phyloP scores from a whole-genome alignment of 30 jellyfish, hydroid and myxozoan species.

The Turritopsis dohrnii region DNA sequence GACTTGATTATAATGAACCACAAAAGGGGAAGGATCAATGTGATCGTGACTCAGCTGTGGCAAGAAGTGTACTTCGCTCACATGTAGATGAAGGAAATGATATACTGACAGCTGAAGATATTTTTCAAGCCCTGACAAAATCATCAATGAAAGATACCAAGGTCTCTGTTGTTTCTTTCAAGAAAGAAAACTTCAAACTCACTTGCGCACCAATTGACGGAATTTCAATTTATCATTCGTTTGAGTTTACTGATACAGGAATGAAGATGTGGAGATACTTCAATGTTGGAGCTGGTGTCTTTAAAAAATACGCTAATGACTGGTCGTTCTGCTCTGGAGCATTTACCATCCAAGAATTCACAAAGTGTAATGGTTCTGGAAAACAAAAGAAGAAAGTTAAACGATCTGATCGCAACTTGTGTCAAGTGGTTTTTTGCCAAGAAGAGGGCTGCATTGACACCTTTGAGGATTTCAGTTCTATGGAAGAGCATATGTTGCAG shows the following conservation, averaged over 20 bases:
- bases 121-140: background rate
- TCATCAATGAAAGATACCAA: slow-evolving; percentile 5
- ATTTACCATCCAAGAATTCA: background rate
- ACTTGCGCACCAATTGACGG: slow-evolving; percentile 4
- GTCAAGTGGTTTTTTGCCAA: background rate
- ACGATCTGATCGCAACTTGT: background rate
- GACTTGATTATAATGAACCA: slow-evolving; percentile 16
- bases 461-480: background rate
- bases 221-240: slow-evolving; percentile 10
- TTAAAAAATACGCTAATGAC: background rate
- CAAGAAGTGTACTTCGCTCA: slow-evolving; percentile 4
- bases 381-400: background rate
- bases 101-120: background rate
- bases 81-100: slow-evolving; percentile 18
- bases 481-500: background rate
- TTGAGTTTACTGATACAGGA: background rate
- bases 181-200: slow-evolving; percentile 3
- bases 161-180: slow-evolving; percentile 3
- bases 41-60: slow-evolving; percentile 23
- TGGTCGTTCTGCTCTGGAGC: slow-evolving; percentile 4
- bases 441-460: background rate
- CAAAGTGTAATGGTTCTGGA: background rate
- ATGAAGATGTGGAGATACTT: slow-evolving; percentile 4
- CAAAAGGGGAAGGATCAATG: slow-evolving; percentile 24
- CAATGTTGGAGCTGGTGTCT: slow-evolving; percentile 10